These are phyloP conservation scores for Psilopsiagon aurifrons DNA, from an alignment of 2,113 vertebrate genomes.

Conservation along the genomic window DNA sequence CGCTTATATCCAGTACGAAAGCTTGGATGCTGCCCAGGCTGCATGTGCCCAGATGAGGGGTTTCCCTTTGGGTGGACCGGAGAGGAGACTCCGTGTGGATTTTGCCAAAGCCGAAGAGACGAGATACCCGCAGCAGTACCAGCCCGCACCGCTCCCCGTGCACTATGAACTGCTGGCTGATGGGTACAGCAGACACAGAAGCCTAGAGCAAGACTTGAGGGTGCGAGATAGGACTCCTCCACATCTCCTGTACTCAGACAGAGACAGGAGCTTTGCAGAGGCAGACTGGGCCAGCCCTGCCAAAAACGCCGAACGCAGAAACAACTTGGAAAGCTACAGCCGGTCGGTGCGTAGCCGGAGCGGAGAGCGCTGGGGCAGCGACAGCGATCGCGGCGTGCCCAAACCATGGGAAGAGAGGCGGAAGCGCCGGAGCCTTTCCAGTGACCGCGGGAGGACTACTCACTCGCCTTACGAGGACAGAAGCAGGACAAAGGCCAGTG, in stretches of 20 bases:
- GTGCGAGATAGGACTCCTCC: constrained; percentile 87
- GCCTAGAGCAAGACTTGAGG: constrained; percentile 89
- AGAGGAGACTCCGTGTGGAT: constrained; percentile 91
- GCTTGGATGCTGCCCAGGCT: constrained; percentile 92
- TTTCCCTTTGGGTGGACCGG: constrained; percentile 88
- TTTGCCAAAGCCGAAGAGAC: constrained; percentile 95
- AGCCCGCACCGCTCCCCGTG: constrained; percentile 81
- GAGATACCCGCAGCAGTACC: constrained; percentile 83
- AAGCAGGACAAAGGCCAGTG: constrained; percentile 79
- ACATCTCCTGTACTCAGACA: constrained; percentile 83
- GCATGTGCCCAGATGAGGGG: constrained; percentile 97
- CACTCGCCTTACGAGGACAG: constrained; percentile 81
- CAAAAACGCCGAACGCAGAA: constrained; percentile 84
- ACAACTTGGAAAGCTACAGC: constrained; percentile 83
- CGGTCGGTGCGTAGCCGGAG: constrained; percentile 87
- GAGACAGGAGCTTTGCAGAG: constrained; percentile 84
- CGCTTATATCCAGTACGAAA: constrained; percentile 97
- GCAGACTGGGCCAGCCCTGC: constrained; percentile 88
- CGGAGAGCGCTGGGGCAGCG: constrained; percentile 88
- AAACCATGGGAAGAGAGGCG: constrained; percentile 85
- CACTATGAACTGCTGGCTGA: constrained; percentile 89
- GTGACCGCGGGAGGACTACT: constrained; percentile 75
- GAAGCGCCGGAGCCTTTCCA: constrained; percentile 84
- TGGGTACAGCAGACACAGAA: constrained; percentile 85
- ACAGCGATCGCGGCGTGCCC: constrained; percentile 74